Evolutionary conservation across 2,888 invertebrate species (phyloP).

Genomic region (Aleiodes alternator): DNA sequence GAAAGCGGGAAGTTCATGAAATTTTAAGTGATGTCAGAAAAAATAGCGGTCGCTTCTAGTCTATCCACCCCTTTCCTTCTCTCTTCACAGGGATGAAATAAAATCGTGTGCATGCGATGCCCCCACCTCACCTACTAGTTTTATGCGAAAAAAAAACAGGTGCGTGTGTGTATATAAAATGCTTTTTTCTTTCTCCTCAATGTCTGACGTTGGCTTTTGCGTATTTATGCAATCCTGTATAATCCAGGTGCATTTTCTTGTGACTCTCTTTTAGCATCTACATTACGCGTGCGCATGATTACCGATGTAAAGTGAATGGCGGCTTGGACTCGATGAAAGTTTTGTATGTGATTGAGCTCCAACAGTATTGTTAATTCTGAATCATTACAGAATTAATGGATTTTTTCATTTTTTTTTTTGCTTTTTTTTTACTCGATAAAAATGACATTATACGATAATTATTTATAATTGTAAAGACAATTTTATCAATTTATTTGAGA

Average conservation of each 20-base stretch:
- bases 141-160: constrained; percentile 22
- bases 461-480: not conserved
- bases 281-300: constrained; percentile 33
- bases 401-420: not conserved
- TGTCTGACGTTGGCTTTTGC: constrained; percentile 25
- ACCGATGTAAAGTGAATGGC: constrained; percentile 37
- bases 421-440: not conserved
- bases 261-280: constrained; percentile 5
- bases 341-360: constrained; percentile 27
- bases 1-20: constrained; percentile 29
- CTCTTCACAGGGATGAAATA: not conserved
- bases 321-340: constrained; percentile 23
- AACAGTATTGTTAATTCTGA: not conserved
- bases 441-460: constrained; percentile 3
- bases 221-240: constrained; percentile 1
- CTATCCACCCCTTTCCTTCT: not conserved
- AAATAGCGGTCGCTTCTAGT: not conserved
- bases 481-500: not conserved
- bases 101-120: constrained; percentile 5
- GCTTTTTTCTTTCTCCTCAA: too few species aligned
- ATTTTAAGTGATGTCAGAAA: constrained; percentile 39
- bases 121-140: not conserved
- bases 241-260: constrained; percentile 23
- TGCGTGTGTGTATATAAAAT: constrained; percentile 2
- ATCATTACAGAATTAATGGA: constrained; percentile 8